Percentiles rank a stretch among this genome's conserved stretches.
These are phyloP conservation scores for Caenorhabditis afra DNA, from an alignment of 2,888 invertebrate species.

Conservation along the genomic window DNA sequence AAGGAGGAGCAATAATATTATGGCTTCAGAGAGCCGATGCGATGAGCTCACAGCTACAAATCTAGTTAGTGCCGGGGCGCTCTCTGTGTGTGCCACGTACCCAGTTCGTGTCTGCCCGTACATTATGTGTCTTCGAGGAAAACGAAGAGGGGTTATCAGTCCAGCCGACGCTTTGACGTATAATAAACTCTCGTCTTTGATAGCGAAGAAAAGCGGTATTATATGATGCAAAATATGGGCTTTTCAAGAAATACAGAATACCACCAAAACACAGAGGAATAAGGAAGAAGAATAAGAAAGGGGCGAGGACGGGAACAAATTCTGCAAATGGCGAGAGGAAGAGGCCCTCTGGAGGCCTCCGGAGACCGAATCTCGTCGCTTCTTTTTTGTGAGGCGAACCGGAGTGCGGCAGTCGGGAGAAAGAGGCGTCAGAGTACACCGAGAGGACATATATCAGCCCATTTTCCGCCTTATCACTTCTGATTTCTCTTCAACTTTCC, in stretches of 20 bases:
- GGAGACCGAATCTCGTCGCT: conserved; percentile 30
- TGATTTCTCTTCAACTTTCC: no score
- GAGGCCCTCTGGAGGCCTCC: conserved; percentile 28
- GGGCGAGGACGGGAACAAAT: conserved; percentile 25
- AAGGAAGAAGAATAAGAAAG: neutral
- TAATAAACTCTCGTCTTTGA: conserved; percentile 14
- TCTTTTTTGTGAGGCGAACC: conserved; percentile 5
- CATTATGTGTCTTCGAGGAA: conserved; percentile 15
- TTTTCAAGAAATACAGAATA: neutral
- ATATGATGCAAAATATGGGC: conserved; percentile 18
- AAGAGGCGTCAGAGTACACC: conserved; percentile 38
- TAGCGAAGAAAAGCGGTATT: conserved; percentile 30
- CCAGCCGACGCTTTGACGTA: conserved; percentile 33
- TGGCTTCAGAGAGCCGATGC: neutral
- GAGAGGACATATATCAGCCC: conserved; percentile 39
- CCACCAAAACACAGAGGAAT: conserved; percentile 41
- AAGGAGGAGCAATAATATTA: conserved; percentile 5
- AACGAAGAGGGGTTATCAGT: conserved; percentile 9
- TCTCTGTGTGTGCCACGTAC: conserved; percentile 17
- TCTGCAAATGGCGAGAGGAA: conserved; percentile 32
- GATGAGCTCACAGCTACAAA: no score
- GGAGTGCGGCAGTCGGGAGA: neutral
- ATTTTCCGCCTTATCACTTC: conserved; percentile 30
- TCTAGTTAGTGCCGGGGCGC: no score
- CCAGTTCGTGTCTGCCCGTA: conserved; percentile 32